A percentile compares a stretch with the other conserved stretches of the same genome.
Conservation (phyloP, 2,888 invertebrate genomes). For the Zaprionus bogoriensis region DNA sequence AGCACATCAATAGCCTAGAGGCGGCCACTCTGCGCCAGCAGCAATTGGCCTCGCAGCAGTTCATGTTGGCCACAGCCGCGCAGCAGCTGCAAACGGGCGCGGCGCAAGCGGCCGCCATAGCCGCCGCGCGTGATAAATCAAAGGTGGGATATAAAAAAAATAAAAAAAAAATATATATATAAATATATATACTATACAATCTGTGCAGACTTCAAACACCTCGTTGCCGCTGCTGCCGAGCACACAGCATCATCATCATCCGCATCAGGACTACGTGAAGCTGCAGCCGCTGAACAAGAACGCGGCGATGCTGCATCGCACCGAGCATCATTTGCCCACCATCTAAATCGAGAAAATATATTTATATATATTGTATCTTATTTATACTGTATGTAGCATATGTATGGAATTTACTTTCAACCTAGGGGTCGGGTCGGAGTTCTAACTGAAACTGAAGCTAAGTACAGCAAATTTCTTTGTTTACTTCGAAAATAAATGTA, state of each 20-base stretch:
- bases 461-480: constrained; percentile 28
- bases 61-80: constrained; percentile 70
- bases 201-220: constrained; percentile 81
- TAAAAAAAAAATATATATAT: too few relatives aligned
- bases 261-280: constrained; percentile 79
- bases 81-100: constrained; percentile 72
- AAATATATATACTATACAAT: neutral
- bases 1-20: constrained; percentile 80
- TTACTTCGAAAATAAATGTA: constrained; percentile 47
- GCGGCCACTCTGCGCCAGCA: constrained; percentile 76
- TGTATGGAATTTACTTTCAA: constrained; percentile 6
- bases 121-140: constrained; percentile 85
- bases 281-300: constrained; percentile 81
- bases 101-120: constrained; percentile 65
- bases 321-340: constrained; percentile 83
- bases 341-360: too few relatives aligned
- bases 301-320: constrained; percentile 74
- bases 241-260: constrained; percentile 77
- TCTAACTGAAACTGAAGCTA: constrained; percentile 1
- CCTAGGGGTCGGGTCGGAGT: constrained; percentile 9
- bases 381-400: too few relatives aligned
- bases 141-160: constrained; percentile 85
- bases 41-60: constrained; percentile 75
- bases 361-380: too few relatives aligned
- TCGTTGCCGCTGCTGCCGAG: constrained; percentile 82